These are phyloP conservation scores for Heliconius ismenius DNA, from an alignment of 2,888 invertebrate species.

Conservation along the genomic window DNA sequence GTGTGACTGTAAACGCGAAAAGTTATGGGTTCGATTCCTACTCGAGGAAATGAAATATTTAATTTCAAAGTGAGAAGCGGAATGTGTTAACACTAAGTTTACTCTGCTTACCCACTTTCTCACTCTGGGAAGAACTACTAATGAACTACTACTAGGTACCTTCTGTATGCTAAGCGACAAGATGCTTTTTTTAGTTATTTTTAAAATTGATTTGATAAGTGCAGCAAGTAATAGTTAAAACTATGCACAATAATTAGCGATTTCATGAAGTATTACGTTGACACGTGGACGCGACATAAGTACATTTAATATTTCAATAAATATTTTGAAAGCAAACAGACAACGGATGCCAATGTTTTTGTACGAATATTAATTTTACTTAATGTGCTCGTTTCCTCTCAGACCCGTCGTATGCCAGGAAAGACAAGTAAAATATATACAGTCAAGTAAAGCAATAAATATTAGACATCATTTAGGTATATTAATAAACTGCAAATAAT, in stretches of 20 bases:
- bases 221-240: neutral
- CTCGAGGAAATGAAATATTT: no score
- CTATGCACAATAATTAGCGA: neutral
- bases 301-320: slow-evolving; percentile 35
- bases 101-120: neutral
- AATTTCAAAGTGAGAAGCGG: no score
- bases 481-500: neutral
- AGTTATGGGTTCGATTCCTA: no score
- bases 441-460: neutral
- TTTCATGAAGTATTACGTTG: slow-evolving; percentile 21
- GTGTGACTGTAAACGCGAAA: no score
- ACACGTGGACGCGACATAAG: slow-evolving; percentile 19
- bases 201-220: neutral
- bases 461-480: neutral
- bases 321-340: slow-evolving; percentile 34
- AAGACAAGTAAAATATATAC: slow-evolving; percentile 4
- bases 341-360: slow-evolving; percentile 36
- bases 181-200: neutral
- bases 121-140: neutral
- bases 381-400: slow-evolving; percentile 23
- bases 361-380: slow-evolving; percentile 27
- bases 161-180: neutral
- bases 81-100: no score
- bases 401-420: neutral
- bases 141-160: neutral